These are phyloP conservation scores for Esperia sulphurella DNA, from an alignment of 2,888 invertebrate genomes.

Conservation along the genomic window DNA sequence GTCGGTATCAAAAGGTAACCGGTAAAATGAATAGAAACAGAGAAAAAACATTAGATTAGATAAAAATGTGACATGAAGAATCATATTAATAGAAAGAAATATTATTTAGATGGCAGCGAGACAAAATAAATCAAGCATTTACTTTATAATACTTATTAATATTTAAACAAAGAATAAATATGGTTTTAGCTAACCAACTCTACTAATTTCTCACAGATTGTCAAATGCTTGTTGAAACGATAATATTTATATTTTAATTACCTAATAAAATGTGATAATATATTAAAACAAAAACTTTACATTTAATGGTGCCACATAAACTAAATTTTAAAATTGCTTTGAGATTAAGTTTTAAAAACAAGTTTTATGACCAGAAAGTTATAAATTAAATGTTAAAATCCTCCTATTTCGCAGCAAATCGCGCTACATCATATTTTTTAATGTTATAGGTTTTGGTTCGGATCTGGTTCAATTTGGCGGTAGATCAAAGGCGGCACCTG, in stretches of 20 bases:
- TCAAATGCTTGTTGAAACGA: too few relatives aligned
- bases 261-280: background rate
- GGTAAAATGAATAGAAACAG: constrained; percentile 2
- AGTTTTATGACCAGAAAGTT: constrained; percentile 28
- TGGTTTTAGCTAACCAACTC: too few relatives aligned
- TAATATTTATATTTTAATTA: background rate
- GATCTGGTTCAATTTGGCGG: constrained; percentile 38
- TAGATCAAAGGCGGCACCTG: constrained; percentile 64
- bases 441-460: constrained; percentile 39
- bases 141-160: too few relatives aligned
- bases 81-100: too few relatives aligned
- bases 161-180: too few relatives aligned
- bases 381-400: constrained; percentile 30
- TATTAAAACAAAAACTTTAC: background rate
- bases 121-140: too few relatives aligned
- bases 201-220: too few relatives aligned
- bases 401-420: constrained; percentile 36
- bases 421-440: constrained; percentile 24
- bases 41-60: background rate
- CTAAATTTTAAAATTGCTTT: background rate
- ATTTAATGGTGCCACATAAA: background rate
- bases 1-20: constrained; percentile 20
- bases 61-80: too few relatives aligned
- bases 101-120: too few relatives aligned
- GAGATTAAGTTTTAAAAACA: constrained; percentile 19